Percentiles rank a stretch among this genome's conserved stretches.
These are phyloP conservation scores for Castor canadensis DNA, from an alignment of 2,113 vertebrate genomes.

Conservation along the genomic window DNA sequence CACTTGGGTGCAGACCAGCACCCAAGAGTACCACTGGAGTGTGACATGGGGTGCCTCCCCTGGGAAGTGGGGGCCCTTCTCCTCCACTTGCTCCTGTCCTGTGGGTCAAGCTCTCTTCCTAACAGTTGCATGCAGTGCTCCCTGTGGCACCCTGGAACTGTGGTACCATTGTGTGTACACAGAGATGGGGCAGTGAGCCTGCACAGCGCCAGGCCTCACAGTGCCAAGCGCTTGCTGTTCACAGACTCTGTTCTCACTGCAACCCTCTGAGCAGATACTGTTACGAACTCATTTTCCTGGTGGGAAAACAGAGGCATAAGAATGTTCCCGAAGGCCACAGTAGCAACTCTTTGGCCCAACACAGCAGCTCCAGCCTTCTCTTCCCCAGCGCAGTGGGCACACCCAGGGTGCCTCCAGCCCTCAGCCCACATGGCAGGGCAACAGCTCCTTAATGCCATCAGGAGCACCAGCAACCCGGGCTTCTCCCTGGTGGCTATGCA, in stretches of 20 bases:
- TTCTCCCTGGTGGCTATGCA: neutral
- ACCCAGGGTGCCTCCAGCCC: neutral
- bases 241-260: accelerated
- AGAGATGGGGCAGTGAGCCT: neutral
- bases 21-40: neutral
- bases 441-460: neutral
- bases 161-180: accelerated
- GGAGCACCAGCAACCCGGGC: neutral
- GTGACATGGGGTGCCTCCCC: neutral
- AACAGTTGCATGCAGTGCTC: neutral
- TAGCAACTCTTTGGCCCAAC: neutral
- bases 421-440: accelerated
- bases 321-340: neutral
- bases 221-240: neutral
- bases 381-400: neutral
- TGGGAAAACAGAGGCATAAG: neutral
- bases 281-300: neutral
- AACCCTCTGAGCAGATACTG: neutral
- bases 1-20: neutral
- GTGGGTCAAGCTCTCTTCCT: no score
- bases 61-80: no score
- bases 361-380: neutral
- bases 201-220: neutral
- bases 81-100: neutral
- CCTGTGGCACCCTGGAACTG: accelerated